Evolutionary conservation across 2,888 invertebrate species (phyloP).

Genomic region (Lycophotia porphyrea): DNA sequence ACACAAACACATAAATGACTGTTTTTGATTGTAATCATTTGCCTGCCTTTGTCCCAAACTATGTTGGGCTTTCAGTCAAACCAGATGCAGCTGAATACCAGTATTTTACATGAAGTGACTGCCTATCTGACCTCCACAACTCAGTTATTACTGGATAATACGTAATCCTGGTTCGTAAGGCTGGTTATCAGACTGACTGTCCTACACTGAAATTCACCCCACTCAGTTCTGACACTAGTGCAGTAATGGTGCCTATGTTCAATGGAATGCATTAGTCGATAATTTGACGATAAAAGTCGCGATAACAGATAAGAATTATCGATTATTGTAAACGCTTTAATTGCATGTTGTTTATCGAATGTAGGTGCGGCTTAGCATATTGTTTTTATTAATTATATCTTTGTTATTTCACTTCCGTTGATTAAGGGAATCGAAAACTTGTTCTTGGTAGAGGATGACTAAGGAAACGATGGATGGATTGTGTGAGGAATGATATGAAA

Average conservation of each 20-base stretch:
- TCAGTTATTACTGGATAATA: background rate
- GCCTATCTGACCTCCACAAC: background rate
- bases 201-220: background rate
- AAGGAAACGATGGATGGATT: background rate
- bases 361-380: constrained; percentile 26
- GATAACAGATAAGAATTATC: constrained; percentile 39
- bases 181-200: background rate
- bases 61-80: background rate
- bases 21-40: background rate
- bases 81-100: background rate
- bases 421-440: background rate
- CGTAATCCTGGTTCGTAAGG: background rate
- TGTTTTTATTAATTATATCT: constrained; percentile 18
- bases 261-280: constrained; percentile 32
- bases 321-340: constrained; percentile 31
- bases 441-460: background rate
- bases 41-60: background rate
- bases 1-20: constrained; percentile 3
- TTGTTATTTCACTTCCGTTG: constrained; percentile 28
- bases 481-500: background rate
- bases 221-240: background rate
- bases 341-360: constrained; percentile 20
- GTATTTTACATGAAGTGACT: background rate
- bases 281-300: constrained; percentile 28
- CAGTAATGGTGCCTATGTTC: constrained; percentile 7